Evolutionary conservation across 1,140 invertebrate genomes (phyloP), one percentile per base, ranked within the genome.

Genomic region (Diplogasteroides magnus): DNA sequence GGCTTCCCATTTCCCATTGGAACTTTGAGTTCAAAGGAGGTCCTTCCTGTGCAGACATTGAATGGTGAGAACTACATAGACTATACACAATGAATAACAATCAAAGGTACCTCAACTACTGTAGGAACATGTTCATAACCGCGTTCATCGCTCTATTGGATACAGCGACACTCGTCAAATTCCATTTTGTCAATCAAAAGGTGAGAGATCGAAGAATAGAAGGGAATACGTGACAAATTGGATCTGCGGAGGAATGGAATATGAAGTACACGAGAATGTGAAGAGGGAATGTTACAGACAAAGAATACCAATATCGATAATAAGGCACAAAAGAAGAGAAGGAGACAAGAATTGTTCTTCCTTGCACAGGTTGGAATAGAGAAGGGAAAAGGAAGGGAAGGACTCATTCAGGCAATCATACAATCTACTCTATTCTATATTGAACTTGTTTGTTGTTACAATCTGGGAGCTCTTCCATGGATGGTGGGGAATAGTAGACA

Each of bases 241-340:
- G n/a, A n/a, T n/a, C n/a, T n/a, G n/a, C n/a, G n/a, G n/a, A n/a
- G n/a, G n/a, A n/a, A n/a, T n/a, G n/a, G n/a, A n/a, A n/a, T n/a
- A n/a, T n/a, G 37, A 19, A 11, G 19, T 48, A 11, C 37, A 19
- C 6, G 37, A 48, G 37, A 48, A 6, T 19, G 37, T 48, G 37
- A 48, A n/a, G n/a, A n/a, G n/a, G 37, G 6, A 48, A 48, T 19
- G 6, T 48, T 11, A 48, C 37, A 48, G 37, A 6, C 37, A 48
- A 48, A 48, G 37, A 19, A n/a, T n/a, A n/a, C n/a, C n/a, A n/a
- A n/a, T n/a, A n/a, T n/a, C n/a, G n/a, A n/a, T n/a, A n/a, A n/a
- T n/a, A n/a, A n/a, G n/a, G n/a, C n/a, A n/a, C n/a, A n/a, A n/a
- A 48, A 48, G 37, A 48, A 48, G 37, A 48, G 37, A 48, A 48